Conservation (phyloP, 2,113 vertebrate genomes). For the Pollimyrus isidori region DNA sequence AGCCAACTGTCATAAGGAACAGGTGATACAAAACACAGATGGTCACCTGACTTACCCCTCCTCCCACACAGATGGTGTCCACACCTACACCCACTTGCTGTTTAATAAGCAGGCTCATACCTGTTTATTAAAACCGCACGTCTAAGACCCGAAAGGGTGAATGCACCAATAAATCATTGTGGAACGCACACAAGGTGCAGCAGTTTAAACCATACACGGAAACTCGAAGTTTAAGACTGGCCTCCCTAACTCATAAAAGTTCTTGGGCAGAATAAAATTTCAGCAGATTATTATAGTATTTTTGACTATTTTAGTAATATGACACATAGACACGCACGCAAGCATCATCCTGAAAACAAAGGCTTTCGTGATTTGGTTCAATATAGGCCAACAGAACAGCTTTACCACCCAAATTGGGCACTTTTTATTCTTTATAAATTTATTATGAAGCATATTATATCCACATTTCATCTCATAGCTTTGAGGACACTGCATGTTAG, state of each 20-base stretch:
- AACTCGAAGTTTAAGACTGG: background rate
- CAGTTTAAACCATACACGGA: background rate
- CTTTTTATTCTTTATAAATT: background rate
- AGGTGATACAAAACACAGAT: background rate
- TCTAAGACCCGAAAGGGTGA: background rate
- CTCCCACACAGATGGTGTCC: background rate
- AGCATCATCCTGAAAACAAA: background rate
- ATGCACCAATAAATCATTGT: background rate
- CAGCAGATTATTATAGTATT: background rate
- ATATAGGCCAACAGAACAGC: background rate
- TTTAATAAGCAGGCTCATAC: background rate
- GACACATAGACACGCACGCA: background rate
- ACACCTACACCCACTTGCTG: background rate
- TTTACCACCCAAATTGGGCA: background rate
- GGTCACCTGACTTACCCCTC: background rate
- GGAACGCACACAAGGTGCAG: background rate
- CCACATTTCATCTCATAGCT: background rate
- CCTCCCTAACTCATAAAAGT: background rate
- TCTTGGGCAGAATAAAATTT: background rate
- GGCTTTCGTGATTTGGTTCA: background rate
- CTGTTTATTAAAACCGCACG: background rate
- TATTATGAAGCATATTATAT: background rate
- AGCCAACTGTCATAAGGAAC: background rate
- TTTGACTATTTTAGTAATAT: background rate
- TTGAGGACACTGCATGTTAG: background rate